Evolutionary conservation across 2,888 invertebrate species (phyloP), one percentile per base, ranked within the genome.

Genomic region (Pheosia gnoma): DNA sequence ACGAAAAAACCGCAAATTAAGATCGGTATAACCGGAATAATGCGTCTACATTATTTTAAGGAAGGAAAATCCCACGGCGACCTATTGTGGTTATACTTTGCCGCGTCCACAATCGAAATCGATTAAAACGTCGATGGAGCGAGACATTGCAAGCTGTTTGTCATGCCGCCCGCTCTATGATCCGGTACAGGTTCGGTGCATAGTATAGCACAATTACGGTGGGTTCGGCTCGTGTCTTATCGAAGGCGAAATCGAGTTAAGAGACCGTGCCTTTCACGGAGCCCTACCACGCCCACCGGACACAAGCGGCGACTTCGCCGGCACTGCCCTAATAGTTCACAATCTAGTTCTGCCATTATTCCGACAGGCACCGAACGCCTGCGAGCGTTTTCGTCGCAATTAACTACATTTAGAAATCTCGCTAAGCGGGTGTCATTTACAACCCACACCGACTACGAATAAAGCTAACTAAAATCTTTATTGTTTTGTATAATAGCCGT

Each of bases 181-280:
- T 74, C 72, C 77, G 74, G 72, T 81, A 78, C 78, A 78, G 75
- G 82, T 84, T 81, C 78, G 74, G 78, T 77, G 79, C 75, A 79
- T 79, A 78, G 65, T 70, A 75, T 72, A 79, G 71, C 74, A 83
- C 85, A 81, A 84, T 83, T 84, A 82, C 79, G 76, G 67, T 67
- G 65, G 69, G 74, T 68, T 72, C 62, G 75, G 77, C 77, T 75
- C 75, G 80, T 78, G 74, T 77, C 80, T 84, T 90, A 89, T 89
- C 86, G 84, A 86, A 85, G 85, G 85, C 85, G 79, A 85, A 83
- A 87, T 88, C 86, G 80, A 82, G 82, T 84, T 81, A 73, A 83
- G 81, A 81, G 85, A 85, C 86, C 85, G 81, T 81, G 83, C 90
- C 90, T 90, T 91, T 90, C 89, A 86, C 91, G 77, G 82, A 73